Evolutionary conservation across 2,113 vertebrate genomes (phyloP).

Genomic region (Recurvirostra avosetta): DNA sequence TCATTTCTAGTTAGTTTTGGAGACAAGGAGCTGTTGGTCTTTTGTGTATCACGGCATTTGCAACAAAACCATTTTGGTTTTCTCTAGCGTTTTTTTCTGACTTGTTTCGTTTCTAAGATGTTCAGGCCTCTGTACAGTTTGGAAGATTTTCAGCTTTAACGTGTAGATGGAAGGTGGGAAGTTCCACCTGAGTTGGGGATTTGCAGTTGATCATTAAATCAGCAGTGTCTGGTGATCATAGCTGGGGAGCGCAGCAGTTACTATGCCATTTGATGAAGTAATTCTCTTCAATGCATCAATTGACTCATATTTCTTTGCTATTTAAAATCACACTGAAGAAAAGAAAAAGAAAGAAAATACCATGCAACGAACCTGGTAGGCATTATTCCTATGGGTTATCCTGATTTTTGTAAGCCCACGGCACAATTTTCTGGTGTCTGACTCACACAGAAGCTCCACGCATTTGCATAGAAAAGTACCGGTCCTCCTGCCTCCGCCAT

Average conservation of each 20-base stretch:
- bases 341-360: not conserved
- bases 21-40: not conserved
- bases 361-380: accelerated
- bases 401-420: not conserved
- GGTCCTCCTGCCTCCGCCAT: not conserved
- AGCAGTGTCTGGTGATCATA: not conserved
- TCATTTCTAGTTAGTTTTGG: not conserved
- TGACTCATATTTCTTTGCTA: constrained; percentile 22
- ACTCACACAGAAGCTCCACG: not conserved
- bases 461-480: not conserved
- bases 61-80: not conserved
- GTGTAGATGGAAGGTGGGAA: not conserved
- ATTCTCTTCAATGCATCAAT: not conserved
- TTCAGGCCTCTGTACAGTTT: not conserved
- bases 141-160: not conserved
- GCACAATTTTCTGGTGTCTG: not conserved
- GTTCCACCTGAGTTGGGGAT: not conserved
- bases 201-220: not conserved
- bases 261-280: constrained; percentile 6
- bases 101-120: not conserved
- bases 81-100: not conserved
- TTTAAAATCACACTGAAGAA: constrained; percentile 14
- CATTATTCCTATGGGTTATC: not conserved
- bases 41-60: not conserved
- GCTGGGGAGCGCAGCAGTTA: not conserved